Evolutionary conservation across 2,113 vertebrate genomes (phyloP).

Genomic region (Crotalus tigris): DNA sequence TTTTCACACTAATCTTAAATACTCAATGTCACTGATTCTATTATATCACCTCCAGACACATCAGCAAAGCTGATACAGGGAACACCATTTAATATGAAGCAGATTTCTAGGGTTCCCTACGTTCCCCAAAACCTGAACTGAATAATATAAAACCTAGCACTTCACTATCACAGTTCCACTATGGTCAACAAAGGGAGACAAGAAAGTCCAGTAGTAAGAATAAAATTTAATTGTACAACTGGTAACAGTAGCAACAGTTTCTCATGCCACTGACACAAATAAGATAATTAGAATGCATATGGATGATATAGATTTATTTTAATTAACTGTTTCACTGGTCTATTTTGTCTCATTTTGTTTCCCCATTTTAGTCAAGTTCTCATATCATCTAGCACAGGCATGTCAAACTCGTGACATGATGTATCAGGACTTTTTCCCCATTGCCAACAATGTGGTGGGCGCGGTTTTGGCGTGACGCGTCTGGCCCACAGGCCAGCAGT

Average conservation of each 20-base stretch:
- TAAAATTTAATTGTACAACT: background rate
- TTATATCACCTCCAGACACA: background rate
- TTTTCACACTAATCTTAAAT: background rate
- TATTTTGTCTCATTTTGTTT: slow-evolving; percentile 13
- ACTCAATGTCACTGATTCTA: background rate
- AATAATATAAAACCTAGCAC: background rate
- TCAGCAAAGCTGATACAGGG: background rate
- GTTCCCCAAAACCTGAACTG: background rate
- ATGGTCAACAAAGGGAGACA: background rate
- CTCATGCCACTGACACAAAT: background rate
- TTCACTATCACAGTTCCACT: background rate
- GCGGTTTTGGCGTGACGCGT: too few relatives aligned
- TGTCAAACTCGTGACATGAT: too few relatives aligned
- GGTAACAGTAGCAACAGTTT: background rate
- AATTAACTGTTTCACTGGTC: background rate
- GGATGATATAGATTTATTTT: background rate
- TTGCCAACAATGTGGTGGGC: too few relatives aligned
- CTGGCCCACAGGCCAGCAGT: too few relatives aligned
- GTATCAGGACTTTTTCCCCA: too few relatives aligned
- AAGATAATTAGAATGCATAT: background rate
- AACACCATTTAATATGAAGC: background rate
- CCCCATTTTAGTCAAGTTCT: background rate
- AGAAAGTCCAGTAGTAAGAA: background rate
- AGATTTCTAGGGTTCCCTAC: slow-evolving; percentile 8
- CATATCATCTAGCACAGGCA: too few relatives aligned